Evolutionary conservation across 2,888 invertebrate species (phyloP), one percentile per base, ranked within the genome.

Genomic region (Coronaproctus castanopsis): DNA sequence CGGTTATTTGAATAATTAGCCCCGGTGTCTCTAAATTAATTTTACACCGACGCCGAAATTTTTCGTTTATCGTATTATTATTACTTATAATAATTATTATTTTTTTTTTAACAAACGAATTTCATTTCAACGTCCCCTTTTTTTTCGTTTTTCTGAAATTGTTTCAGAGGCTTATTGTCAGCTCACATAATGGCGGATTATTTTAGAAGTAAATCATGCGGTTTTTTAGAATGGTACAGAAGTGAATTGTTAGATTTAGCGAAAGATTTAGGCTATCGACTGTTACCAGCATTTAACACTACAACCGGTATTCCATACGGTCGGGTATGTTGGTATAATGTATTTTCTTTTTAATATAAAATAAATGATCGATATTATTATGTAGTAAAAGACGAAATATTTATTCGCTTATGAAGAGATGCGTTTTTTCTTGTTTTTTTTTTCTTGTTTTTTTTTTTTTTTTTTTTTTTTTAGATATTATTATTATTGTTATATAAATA

Each of bases 261-360:
- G 0, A 85, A 87, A 70, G 93, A 98, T 71, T 76, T 97, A 58
- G 97, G 93, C 2, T 85, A 84, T 69, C 77, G 95, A 64, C 77
- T 97, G 59, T 73, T 98, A 62, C 97, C 97, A n/a, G 95, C 97
- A 2, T 98, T 98, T 72, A 96, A 97, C 72, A 95, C 97, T 0
- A 84, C 91, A 2, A 96, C 96, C 1, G 97, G 97, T 54, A 88
- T 97, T 69, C 97, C 97, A 10, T 90, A 92, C 73, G 88, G 95
- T n/a, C 80, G 87, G 72, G 92, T 95, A 69, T 73, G 53, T 24
- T 5, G 10, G 14, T 19, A 8, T 54, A 18, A 24, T 18, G 21
- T 24, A 10, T 54, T 20, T 54, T 21, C 14, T 54, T 24, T 24
- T 52, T 5, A 10, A 10, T 54, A 5, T 21, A n/a, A n/a, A n/a